phyloP scores from a whole-genome alignment of 2,888 invertebrate species.

The Arrhopalites spinosus region DNA sequence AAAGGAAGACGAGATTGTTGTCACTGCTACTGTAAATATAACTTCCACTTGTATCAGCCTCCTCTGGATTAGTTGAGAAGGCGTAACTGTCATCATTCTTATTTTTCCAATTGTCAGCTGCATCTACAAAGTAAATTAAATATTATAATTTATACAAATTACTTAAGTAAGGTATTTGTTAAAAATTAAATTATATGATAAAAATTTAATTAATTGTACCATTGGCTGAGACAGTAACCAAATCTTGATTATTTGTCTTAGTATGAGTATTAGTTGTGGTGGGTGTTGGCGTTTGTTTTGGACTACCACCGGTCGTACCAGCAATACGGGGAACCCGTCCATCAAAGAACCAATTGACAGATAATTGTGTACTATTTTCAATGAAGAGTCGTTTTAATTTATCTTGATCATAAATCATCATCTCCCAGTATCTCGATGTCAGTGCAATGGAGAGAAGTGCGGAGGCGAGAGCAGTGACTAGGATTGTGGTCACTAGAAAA shows the following conservation, averaged over 20 bases:
- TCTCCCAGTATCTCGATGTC: constrained; percentile 91
- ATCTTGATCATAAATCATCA: constrained; percentile 76
- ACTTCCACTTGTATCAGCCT: background rate
- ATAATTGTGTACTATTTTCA: constrained; percentile 52
- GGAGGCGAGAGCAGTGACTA: constrained; percentile 76
- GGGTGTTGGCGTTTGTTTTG: constrained; percentile 47
- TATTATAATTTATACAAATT: background rate
- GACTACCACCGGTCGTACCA: constrained; percentile 58
- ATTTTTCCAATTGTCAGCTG: background rate
- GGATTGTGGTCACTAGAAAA: constrained; percentile 62
- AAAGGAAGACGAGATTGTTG: constrained; percentile 69
- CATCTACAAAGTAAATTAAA: background rate
- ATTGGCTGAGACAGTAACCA: no score
- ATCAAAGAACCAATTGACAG: constrained; percentile 75
- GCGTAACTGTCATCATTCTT: constrained; percentile 15
- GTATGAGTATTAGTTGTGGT: background rate
- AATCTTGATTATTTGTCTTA: background rate
- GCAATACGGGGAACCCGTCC: constrained; percentile 71
- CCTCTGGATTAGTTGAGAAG: constrained; percentile 14
- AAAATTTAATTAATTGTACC: no score
- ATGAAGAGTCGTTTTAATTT: constrained; percentile 65
- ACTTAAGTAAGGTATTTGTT: no score
- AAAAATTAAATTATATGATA: no score
- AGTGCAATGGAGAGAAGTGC: constrained; percentile 82
- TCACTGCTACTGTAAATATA: background rate